Base-by-base conservation (phyloP, 2,113 vertebrate genomes). In the Eretmodus cyanostictus region DNA sequence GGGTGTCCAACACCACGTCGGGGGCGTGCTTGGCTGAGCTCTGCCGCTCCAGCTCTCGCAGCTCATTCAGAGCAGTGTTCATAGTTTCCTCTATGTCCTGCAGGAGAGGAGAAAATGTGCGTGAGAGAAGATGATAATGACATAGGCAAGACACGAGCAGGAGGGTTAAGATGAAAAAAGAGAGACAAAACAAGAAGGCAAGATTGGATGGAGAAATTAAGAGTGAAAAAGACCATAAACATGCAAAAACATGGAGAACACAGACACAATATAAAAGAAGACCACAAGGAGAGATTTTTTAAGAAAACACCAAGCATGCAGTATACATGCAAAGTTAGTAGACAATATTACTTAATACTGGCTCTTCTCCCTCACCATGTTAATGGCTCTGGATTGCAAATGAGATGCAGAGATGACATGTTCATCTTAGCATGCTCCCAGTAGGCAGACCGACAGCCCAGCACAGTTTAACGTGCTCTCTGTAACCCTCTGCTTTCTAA, bases 11-110 rank as follows among this genome's bases (percentile, higher is more conserved):
- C 93, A 99, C 99, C 8, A 99, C 98, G 3, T 99, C 99, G 0
- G 99, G 99, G 29, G 99, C 97, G 0, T 99, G 98, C 89, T 99
- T 99, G 2, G 97, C 98, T 0, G 99, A 98, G 90, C 98, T 99
- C 96, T 99, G 99, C 54, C 98, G 96, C 94, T 99, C 98, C 90
- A 99, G 96, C 94, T 99, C 98, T 1, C 98, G 98, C 47, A 99
- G 96, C 95, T 99, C 98, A 0, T 98, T 99, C 93, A 99, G 96
- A 3, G 98, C 99, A 0, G 98, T 98, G 96, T 99, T 99, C 99
- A 99, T 99, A 0, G 98, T 99, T 93, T 99, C 98, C 88, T 99
- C 98, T 40, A 99, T 99, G 95, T 99, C 99, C 99, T 99, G 94
- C 61, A 68, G 82, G 84, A 84, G 51, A 79, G 8, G 19, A 29